Conservation (phyloP, 2,797 vertebrate genomes). For the Ptychobarbus kaznakovi region DNA sequence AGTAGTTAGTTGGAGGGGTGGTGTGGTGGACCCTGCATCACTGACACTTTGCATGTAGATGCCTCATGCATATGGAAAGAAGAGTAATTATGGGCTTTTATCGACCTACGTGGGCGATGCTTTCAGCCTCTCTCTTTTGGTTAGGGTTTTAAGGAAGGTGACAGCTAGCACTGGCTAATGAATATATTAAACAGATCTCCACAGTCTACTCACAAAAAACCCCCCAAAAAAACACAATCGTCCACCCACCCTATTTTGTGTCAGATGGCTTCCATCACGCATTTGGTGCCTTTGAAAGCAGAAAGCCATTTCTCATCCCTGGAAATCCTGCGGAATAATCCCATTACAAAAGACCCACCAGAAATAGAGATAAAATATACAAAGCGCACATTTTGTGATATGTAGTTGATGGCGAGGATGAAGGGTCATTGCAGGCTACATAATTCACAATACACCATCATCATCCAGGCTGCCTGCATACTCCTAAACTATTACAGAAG, state of each 20-base stretch:
- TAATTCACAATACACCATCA: conserved; percentile 18
- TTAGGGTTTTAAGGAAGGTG: conserved; percentile 18
- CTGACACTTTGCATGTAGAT: conserved; percentile 69
- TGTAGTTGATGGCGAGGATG: background rate
- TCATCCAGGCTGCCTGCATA: background rate
- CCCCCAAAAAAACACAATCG: background rate
- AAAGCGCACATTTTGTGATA: background rate
- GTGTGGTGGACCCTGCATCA: conserved; percentile 58
- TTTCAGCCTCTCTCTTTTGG: conserved; percentile 18
- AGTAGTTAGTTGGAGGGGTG: conserved; percentile 45
- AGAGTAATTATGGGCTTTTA: conserved; percentile 70
- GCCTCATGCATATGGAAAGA: conserved; percentile 73
- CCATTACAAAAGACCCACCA: conserved; percentile 6
- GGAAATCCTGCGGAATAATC: background rate
- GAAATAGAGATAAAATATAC: conserved; percentile 15
- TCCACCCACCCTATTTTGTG: background rate
- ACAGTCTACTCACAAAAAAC: conserved; percentile 22
- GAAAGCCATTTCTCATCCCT: background rate
- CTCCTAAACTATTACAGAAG: conserved; percentile 24
- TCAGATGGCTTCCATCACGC: conserved; percentile 19
- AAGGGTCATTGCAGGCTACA: background rate
- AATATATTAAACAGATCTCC: conserved; percentile 43
- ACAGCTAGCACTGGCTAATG: conserved; percentile 42
- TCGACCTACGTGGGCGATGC: conserved; percentile 49
- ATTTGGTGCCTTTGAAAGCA: background rate